Percentiles rank a stretch among this genome's conserved stretches.
phyloP scores from a whole-genome alignment of 2,113 vertebrate genomes.

The Dryoscopus gambensis region DNA sequence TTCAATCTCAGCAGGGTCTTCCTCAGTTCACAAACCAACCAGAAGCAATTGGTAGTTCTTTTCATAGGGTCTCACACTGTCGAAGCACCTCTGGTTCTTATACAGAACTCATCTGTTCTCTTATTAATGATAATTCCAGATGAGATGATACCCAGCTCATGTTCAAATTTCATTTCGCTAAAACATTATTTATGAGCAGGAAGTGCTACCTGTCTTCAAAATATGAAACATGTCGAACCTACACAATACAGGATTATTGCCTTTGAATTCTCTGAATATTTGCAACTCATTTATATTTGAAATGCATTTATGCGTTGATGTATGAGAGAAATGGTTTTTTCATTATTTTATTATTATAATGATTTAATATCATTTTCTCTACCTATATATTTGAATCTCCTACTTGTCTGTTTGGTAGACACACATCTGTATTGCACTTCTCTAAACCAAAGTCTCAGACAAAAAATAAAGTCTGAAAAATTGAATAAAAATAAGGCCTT shows the following conservation, averaged over 20 bases:
- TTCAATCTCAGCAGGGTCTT: not conserved
- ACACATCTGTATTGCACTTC: not conserved
- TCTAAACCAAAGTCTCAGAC: not conserved
- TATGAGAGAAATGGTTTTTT: not conserved
- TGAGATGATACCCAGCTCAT: not conserved
- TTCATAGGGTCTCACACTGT: not conserved
- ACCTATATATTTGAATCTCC: not conserved
- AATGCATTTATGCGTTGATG: accelerated
- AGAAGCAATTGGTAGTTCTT: not conserved
- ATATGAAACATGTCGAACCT: not conserved
- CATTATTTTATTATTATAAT: not conserved
- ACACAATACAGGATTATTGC: not conserved
- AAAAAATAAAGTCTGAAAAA: not conserved
- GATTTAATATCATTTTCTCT: not conserved
- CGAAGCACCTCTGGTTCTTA: not conserved
- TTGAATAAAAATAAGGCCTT: not conserved
- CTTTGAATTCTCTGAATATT: not conserved
- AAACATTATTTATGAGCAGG: not conserved
- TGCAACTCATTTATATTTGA: not conserved
- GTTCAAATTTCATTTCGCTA: not conserved
- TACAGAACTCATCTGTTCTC: not conserved
- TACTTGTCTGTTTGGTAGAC: not conserved
- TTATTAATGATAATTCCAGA: not conserved
- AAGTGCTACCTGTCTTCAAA: not conserved
- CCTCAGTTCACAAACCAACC: not conserved